Evolutionary conservation across 2,888 invertebrate genomes (phyloP), one percentile per base, ranked within the genome.

Genomic region (Synanthedon formicaeformis): DNA sequence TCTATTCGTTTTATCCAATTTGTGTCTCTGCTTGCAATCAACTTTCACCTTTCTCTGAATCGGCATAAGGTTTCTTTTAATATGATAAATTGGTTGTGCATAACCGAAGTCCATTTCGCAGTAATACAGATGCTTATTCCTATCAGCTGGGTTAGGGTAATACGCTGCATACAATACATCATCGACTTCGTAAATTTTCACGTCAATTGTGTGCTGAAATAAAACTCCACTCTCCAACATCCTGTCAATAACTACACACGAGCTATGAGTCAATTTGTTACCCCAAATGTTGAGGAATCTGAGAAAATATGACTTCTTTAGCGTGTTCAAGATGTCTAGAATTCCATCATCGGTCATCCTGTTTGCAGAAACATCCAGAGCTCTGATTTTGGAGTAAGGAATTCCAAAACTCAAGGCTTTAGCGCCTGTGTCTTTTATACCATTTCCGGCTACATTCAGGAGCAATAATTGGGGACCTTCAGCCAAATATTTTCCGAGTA

Each of bases 291-390:
- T 84, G 4, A 87, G 65, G 59, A 82, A 83, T 40, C 81, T 64
- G 45, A 85, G 54, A 58, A 63, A 76, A 50, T 62, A 73, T 8
- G 81, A 79, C 62, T 91, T 91, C 60, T 90, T 91, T 1, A 91
- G 58, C 0, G 89, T 82, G 57, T 90, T 84, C 49, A 92, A 71
- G 50, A 92, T 61, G 55, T 88, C 84, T 1, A 88, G 59, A 40
- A 90, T 64, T 11, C 91, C 91, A 27, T 56, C 57, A 56, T 91
- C 89, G 1, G 75, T 81, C 50, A 92, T 78, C 63, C 79, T 81
- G 60, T 92, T 92, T 49, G 87, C 62, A 0, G 88, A 81, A 3
- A 92, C 73, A 58, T 92, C 91, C 18, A 92, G 67, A 0, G 89
- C 82, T 49, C 89, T 70, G 8, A 92, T 66, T 75, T 84, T 90